A percentile compares a stretch with the other conserved stretches of the same genome.
phyloP scores from a whole-genome alignment of 2,888 invertebrate species.

The Busseola fusca region DNA sequence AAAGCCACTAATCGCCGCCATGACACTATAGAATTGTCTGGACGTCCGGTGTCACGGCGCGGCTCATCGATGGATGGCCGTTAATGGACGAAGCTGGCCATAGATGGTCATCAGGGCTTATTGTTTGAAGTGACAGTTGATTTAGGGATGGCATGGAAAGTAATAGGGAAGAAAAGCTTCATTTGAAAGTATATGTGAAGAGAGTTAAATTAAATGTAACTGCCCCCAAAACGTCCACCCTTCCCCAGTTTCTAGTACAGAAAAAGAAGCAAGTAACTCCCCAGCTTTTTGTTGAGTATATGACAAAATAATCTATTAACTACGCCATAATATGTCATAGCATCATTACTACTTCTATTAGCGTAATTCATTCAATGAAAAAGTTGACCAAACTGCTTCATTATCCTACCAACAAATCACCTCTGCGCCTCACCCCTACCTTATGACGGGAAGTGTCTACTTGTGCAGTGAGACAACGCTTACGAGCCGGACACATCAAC shows the following conservation, averaged over 20 bases:
- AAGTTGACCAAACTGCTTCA: constrained; percentile 12
- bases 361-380: background rate
- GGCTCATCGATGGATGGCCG: constrained; percentile 33
- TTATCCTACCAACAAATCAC: constrained; percentile 7
- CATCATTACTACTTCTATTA: background rate
- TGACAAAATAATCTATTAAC: background rate
- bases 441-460: constrained; percentile 56
- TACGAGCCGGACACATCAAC: constrained; percentile 53
- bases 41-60: constrained; percentile 42
- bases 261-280: background rate
- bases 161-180: background rate
- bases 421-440: constrained; percentile 32
- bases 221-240: background rate
- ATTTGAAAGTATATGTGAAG: background rate
- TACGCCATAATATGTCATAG: background rate
- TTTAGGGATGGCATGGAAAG: constrained; percentile 30
- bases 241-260: background rate
- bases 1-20: constrained; percentile 42
- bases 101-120: constrained; percentile 53
- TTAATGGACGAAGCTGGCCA: constrained; percentile 37
- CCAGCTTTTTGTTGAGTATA: background rate
- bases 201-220: background rate
- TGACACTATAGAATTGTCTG: constrained; percentile 43
- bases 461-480: constrained; percentile 57
- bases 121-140: constrained; percentile 56